Base-by-base conservation (phyloP, 2,797 vertebrate genomes). In the Sebastes variabilis region DNA sequence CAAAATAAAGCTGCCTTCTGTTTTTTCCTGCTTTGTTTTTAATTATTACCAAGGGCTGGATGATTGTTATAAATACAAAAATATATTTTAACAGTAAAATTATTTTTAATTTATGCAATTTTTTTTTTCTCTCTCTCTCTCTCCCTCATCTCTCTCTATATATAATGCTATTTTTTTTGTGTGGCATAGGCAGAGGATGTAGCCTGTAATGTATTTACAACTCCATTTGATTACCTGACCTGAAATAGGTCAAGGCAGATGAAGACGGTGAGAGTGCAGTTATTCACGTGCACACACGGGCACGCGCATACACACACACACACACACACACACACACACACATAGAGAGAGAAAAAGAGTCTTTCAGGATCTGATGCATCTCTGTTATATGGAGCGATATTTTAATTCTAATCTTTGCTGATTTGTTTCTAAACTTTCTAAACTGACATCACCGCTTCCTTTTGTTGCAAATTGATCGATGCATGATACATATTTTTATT, bases 171-270 rank as follows among this genome's bases (percentile, higher is more conserved):
- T 82, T 92, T 85, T 29, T 72, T 72, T 52, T 46, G 8, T 52
- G 81, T 74, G 66, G 67, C 64, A 77, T 79, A 67, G 69, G 66
- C 77, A 80, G 42, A 77, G 69, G 73, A 88, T 77, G 68, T 73
- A 77, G 71, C 59, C 69, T 71, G 11, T 81, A 84, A 85, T 89
- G 86, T 85, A 86, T 89, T 92, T 86, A 89, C 80, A 92, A 77
- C 78, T 87, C 69, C 66, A 85, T 95, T 90, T 92, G 91, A 94
- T 92, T 93, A 88, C 80, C 87, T 92, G 88, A 94, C 89, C 89
- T 94, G 89, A 94, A 93, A 91, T 93, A 93, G 91, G 93, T 94
- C 91, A 93, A 87, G 86, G 81, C 83, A 94, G 89, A 94, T 89
- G 87, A 93, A 94, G 88, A 87, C 89, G 87, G 90, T 90, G 91